Percentiles rank a stretch among this genome's conserved stretches.
phyloP scores from a whole-genome alignment of 2,888 invertebrate genomes.

The Torymus aiolomorphi region DNA sequence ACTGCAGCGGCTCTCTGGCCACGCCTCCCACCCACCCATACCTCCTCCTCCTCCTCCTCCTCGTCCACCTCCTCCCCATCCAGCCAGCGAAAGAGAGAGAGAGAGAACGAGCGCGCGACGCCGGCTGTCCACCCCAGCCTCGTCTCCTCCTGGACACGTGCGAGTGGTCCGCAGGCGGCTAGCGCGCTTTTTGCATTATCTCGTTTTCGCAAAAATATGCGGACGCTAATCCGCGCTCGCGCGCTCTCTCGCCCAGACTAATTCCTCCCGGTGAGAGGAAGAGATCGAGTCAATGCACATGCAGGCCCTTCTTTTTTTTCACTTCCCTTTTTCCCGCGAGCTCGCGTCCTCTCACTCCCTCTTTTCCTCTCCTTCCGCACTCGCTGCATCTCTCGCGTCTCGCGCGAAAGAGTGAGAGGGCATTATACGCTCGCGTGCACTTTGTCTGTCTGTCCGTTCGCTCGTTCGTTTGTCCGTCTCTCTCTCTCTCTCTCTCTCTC shows the following conservation, averaged over 20 bases:
- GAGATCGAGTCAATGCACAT: too few relatives aligned
- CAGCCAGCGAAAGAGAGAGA: too few relatives aligned
- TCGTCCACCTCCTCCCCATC: constrained; percentile 16
- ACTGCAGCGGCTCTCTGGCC: constrained; percentile 69
- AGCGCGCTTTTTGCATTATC: constrained; percentile 72
- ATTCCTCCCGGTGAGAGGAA: constrained; percentile 43
- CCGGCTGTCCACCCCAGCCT: constrained; percentile 58
- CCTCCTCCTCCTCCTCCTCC: constrained; percentile 58
- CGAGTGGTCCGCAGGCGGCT: constrained; percentile 60
- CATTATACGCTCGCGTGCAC: constrained; percentile 40
- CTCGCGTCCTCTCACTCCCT: neutral
- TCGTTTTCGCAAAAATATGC: constrained; percentile 74
- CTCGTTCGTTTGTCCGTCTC: constrained; percentile 36
- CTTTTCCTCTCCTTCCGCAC: constrained; percentile 35
- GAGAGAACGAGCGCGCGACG: too few relatives aligned
- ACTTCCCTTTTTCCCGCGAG: constrained; percentile 8
- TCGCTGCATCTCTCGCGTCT: constrained; percentile 38
- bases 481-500: constrained; percentile 48
- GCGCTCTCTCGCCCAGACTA: constrained; percentile 53
- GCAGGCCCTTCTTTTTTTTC: constrained; percentile 33
- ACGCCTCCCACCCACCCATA: constrained; percentile 64
- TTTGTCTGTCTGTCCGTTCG: constrained; percentile 31
- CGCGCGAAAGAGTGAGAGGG: constrained; percentile 3
- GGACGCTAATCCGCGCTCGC: constrained; percentile 69
- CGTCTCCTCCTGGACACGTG: constrained; percentile 54